These are phyloP conservation scores for Merodon equestris DNA, from an alignment of 2,888 invertebrate species.

Conservation along the genomic window DNA sequence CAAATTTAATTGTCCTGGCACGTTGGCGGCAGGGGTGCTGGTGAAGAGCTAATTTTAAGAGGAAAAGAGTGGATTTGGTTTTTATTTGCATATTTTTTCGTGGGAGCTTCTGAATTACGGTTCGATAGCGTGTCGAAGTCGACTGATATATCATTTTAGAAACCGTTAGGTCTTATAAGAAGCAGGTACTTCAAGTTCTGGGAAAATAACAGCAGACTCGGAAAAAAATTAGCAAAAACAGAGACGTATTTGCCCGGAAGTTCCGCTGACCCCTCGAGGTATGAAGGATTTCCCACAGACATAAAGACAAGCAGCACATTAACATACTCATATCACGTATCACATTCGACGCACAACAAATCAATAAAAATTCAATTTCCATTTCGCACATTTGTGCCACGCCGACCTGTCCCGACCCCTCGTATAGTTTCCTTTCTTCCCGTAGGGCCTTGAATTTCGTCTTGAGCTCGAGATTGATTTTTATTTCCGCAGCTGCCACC, in stretches of 20 bases:
- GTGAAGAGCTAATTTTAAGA: slow-evolving; percentile 19
- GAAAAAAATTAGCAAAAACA: too few species aligned
- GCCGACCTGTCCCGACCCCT: slow-evolving; percentile 38
- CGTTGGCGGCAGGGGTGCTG: slow-evolving; percentile 16
- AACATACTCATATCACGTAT: too few species aligned
- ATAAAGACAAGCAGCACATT: too few species aligned
- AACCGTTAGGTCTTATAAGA: slow-evolving; percentile 28
- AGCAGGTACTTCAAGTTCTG: too few species aligned
- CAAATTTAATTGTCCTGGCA: slow-evolving; percentile 78
- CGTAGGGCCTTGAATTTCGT: slow-evolving; percentile 33
- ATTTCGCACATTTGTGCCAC: slow-evolving; percentile 39
- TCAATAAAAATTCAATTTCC: slow-evolving; percentile 39
- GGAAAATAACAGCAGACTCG: too few species aligned
- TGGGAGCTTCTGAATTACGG: slow-evolving; percentile 62
- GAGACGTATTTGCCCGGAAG: background rate
- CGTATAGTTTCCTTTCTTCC: slow-evolving; percentile 1
- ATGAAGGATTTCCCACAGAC: too few species aligned
- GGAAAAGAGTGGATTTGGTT: slow-evolving; percentile 8
- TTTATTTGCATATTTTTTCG: slow-evolving; percentile 9
- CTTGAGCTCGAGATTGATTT: slow-evolving; percentile 26
- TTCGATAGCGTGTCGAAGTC: slow-evolving; percentile 1
- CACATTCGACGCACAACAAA: slow-evolving; percentile 14
- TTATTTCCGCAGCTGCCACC: slow-evolving; percentile 67
- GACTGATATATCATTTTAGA: slow-evolving; percentile 47
- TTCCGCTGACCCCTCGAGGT: too few species aligned